Conservation (phyloP, 2,888 invertebrate genomes). For the Sialis fuliginosa region DNA sequence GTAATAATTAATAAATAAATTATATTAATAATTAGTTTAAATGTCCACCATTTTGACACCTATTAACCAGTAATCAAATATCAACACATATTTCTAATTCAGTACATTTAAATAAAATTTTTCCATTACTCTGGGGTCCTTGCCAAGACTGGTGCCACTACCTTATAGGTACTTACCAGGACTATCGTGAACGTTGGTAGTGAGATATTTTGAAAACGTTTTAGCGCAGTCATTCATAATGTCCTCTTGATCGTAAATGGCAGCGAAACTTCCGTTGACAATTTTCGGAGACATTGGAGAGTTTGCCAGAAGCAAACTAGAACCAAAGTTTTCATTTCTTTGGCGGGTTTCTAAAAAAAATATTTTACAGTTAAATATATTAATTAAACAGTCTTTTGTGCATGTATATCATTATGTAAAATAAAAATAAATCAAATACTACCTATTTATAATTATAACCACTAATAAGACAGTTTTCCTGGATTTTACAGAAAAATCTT, state of each 20-base stretch:
- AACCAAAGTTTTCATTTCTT: slow-evolving; percentile 76
- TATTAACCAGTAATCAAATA: too few relatives aligned
- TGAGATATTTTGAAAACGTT: slow-evolving; percentile 49
- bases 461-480: too few relatives aligned
- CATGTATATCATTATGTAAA: neutral
- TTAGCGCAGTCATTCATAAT: slow-evolving; percentile 54
- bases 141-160: too few relatives aligned
- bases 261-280: slow-evolving; percentile 84
- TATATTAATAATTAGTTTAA: too few relatives aligned
- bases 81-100: too few relatives aligned
- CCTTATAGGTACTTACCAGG: slow-evolving; percentile 41
- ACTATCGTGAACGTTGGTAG: slow-evolving; percentile 44
- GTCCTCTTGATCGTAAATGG: slow-evolving; percentile 70
- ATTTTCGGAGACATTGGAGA: slow-evolving; percentile 95
- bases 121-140: too few relatives aligned
- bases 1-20: too few relatives aligned
- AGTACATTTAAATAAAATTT: too few relatives aligned
- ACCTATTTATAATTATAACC: too few relatives aligned
- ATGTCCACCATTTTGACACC: too few relatives aligned
- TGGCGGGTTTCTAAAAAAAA: slow-evolving; percentile 54
- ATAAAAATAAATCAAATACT: neutral
- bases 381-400: neutral
- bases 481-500: too few relatives aligned
- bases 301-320: slow-evolving; percentile 82
- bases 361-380: neutral